Conservation (phyloP, 2,888 invertebrate species). For the Apoda limacodes region DNA sequence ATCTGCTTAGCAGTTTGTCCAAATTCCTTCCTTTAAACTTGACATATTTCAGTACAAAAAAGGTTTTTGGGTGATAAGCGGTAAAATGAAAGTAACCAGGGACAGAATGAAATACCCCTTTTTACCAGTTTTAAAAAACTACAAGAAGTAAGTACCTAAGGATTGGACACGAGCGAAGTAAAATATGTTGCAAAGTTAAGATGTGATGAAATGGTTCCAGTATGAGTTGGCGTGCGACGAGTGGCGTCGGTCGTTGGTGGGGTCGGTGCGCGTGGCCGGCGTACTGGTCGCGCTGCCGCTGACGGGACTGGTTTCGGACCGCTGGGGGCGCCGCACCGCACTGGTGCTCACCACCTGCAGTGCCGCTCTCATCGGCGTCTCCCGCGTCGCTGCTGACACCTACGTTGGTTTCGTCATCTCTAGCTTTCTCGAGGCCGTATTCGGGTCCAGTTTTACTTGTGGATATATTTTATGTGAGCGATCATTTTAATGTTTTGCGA, state of each 20-base stretch:
- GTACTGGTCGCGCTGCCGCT: conserved; percentile 71
- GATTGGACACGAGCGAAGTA: no score
- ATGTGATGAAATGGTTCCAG: no score
- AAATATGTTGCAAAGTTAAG: no score
- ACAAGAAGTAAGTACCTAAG: no score
- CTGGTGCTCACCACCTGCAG: conserved; percentile 56
- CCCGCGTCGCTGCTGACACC: conserved; percentile 67
- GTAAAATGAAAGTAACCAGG: no score
- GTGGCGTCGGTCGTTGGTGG: conserved; percentile 75
- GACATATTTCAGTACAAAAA: no score
- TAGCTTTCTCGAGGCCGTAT: conserved; percentile 75
- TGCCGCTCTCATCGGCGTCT: conserved; percentile 72
- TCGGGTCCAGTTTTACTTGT: conserved; percentile 76
- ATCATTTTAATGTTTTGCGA: no score
- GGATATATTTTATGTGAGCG: conserved; percentile 76
- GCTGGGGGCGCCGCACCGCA: conserved; percentile 65
- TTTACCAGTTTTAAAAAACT: no score
- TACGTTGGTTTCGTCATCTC: conserved; percentile 74
- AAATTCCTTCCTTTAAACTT: no score
- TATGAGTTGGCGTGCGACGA: conserved; percentile 62
- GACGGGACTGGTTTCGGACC: conserved; percentile 73
- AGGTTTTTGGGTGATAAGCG: no score
- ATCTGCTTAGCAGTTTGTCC: no score
- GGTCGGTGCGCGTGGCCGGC: conserved; percentile 72
- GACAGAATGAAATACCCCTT: no score